Percentiles rank a stretch among this genome's conserved stretches.
phyloP scores from a whole-genome alignment of 2,797 vertebrate species.

The Mycteria americana region DNA sequence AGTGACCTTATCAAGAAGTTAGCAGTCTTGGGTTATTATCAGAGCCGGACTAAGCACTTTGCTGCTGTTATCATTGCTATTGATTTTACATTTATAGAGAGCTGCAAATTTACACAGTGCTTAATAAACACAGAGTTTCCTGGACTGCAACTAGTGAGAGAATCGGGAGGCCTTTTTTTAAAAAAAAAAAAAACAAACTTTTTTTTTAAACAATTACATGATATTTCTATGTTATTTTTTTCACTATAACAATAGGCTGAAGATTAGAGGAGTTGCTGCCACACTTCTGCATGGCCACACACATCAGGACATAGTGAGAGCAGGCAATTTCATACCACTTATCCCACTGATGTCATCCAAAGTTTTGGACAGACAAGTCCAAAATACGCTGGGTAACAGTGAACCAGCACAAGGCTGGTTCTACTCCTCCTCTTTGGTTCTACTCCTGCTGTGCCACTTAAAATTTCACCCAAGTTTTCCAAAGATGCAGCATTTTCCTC shows the following conservation, averaged over 20 bases:
- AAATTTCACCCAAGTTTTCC: not conserved
- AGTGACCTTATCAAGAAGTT: conserved; percentile 34
- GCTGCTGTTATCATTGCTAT: conserved; percentile 50
- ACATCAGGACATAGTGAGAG: not conserved
- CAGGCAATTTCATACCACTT: not conserved
- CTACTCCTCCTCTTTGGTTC: not conserved
- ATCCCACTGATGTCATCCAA: not conserved
- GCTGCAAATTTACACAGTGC: conserved; percentile 54
- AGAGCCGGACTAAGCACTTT: conserved; percentile 28
- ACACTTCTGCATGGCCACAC: not conserved
- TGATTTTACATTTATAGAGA: conserved; percentile 62
- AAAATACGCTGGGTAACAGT: not conserved
- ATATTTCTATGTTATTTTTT: conserved; percentile 4
- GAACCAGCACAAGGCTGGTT: not conserved
- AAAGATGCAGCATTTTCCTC: not conserved
- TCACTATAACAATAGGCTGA: not conserved
- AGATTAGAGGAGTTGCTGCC: not conserved
- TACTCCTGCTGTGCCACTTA: not conserved
- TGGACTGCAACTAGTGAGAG: not conserved
- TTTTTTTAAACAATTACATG: not conserved
- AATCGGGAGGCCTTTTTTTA: not conserved
- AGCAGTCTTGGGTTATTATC: conserved; percentile 15
- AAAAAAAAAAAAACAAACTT: not conserved
- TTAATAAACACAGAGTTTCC: conserved; percentile 57
- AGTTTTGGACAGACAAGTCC: not conserved